A percentile compares a stretch with the other conserved stretches of the same genome.
These are phyloP conservation scores for Pogonomyrmex californicus DNA, from an alignment of 1,140 invertebrate genomes.

Conservation along the genomic window DNA sequence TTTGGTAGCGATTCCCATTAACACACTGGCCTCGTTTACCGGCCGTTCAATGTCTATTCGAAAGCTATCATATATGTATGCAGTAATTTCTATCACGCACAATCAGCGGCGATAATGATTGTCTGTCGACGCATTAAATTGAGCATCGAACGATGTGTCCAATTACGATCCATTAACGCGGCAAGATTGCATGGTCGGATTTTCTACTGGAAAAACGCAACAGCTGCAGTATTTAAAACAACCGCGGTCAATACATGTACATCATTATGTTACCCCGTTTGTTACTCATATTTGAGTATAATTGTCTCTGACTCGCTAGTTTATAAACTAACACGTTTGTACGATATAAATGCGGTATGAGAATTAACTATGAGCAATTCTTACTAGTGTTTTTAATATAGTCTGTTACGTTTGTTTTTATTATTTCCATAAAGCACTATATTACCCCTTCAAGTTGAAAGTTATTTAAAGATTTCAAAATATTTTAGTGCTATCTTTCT, in stretches of 20 bases:
- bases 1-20: constrained; percentile 54
- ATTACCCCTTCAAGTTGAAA: constrained; percentile 19
- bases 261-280: neutral
- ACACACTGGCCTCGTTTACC: constrained; percentile 50
- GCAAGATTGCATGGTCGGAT: constrained; percentile 27
- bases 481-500: neutral
- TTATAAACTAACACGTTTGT: neutral
- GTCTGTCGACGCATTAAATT: constrained; percentile 55
- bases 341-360: neutral
- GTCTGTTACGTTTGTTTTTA: neutral
- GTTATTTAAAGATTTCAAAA: neutral
- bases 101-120: constrained; percentile 64
- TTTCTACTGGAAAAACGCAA: constrained; percentile 31
- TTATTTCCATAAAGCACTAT: constrained; percentile 1
- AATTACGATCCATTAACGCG: constrained; percentile 45
- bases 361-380: constrained; percentile 20
- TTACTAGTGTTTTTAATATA: constrained; percentile 11
- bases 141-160: constrained; percentile 48
- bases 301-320: constrained; percentile 4
- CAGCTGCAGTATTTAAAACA: constrained; percentile 6
- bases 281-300: neutral
- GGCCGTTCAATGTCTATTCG: constrained; percentile 26
- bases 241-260: neutral
- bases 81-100: constrained; percentile 51
- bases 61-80: constrained; percentile 23